phyloP scores from a whole-genome alignment of 2,888 invertebrate species.

The Coenonympha arcania region DNA sequence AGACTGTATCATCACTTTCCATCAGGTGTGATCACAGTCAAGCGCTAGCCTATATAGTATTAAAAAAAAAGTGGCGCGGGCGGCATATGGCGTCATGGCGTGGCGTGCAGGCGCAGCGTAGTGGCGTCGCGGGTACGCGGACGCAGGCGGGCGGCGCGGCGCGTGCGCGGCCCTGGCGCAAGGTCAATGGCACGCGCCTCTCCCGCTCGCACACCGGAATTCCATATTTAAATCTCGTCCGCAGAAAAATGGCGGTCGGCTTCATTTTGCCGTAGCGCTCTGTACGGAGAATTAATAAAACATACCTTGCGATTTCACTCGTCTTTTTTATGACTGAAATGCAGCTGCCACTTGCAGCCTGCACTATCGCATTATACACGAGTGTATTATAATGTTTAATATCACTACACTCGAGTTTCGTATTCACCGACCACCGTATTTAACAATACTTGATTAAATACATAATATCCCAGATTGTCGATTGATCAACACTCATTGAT shows the following conservation, averaged over 20 bases:
- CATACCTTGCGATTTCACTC: slow-evolving; percentile 62
- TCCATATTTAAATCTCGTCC: slow-evolving; percentile 75
- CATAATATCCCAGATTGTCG: slow-evolving; percentile 30
- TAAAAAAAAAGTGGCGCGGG: too few species aligned
- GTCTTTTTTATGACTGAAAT: slow-evolving; percentile 52
- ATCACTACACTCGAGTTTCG: slow-evolving; percentile 33
- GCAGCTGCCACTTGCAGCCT: neutral
- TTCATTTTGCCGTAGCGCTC: slow-evolving; percentile 62
- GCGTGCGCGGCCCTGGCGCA: slow-evolving; percentile 68
- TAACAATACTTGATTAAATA: too few species aligned
- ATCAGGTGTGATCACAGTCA: too few species aligned
- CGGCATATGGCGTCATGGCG: too few species aligned
- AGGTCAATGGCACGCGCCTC: slow-evolving; percentile 73
- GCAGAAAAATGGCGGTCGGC: slow-evolving; percentile 72
- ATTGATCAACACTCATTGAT: slow-evolving; percentile 30
- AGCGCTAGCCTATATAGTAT: too few species aligned
- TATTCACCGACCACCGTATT: slow-evolving; percentile 28
- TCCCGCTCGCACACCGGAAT: slow-evolving; percentile 74
- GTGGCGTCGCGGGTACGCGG: slow-evolving; percentile 26
- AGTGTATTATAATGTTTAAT: slow-evolving; percentile 46
- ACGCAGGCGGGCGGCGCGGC: slow-evolving; percentile 50
- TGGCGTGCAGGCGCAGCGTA: slow-evolving; percentile 19
- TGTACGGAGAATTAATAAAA: slow-evolving; percentile 70
- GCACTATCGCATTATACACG: slow-evolving; percentile 25
- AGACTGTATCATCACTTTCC: too few species aligned